phyloP scores from a whole-genome alignment of 2,113 vertebrate species.

The Cyprinus carpio region DNA sequence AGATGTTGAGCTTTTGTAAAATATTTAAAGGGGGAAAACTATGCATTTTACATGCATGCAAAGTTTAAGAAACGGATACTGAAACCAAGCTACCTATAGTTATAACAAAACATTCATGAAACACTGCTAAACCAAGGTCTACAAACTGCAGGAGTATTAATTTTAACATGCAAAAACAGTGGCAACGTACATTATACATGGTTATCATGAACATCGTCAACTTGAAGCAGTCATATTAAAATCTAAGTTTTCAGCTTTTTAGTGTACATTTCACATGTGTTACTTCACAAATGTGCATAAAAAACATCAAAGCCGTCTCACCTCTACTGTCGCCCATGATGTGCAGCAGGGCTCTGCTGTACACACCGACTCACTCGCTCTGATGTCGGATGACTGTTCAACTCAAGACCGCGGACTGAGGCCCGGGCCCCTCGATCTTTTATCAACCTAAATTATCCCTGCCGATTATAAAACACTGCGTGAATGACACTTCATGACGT shows the following conservation, averaged over 20 bases:
- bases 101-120: not conserved
- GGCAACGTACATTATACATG: too few species aligned
- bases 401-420: conserved; percentile 79
- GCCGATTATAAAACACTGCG: conserved; percentile 13
- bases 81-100: not conserved
- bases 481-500: not conserved
- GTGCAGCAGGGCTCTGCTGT: conserved; percentile 43
- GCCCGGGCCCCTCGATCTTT: conserved; percentile 67
- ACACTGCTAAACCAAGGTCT: not conserved
- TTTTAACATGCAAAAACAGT: not conserved
- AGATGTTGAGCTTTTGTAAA: not conserved
- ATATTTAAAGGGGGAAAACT: not conserved
- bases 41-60: not conserved
- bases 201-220: too few species aligned
- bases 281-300: not conserved
- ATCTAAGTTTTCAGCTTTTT: not conserved
- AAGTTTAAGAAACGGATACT: not conserved
- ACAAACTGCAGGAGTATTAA: not conserved
- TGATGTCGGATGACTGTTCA: conserved; percentile 58
- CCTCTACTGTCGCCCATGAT: conserved; percentile 81
- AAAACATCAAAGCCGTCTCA: conserved; percentile 53
- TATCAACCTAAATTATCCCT: conserved; percentile 18
- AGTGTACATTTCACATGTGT: not conserved
- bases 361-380: conserved; percentile 49
- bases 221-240: not conserved